phyloP scores from a whole-genome alignment of 53 echinoderm and acorn worm species.

The Glandiceps talaboti region DNA sequence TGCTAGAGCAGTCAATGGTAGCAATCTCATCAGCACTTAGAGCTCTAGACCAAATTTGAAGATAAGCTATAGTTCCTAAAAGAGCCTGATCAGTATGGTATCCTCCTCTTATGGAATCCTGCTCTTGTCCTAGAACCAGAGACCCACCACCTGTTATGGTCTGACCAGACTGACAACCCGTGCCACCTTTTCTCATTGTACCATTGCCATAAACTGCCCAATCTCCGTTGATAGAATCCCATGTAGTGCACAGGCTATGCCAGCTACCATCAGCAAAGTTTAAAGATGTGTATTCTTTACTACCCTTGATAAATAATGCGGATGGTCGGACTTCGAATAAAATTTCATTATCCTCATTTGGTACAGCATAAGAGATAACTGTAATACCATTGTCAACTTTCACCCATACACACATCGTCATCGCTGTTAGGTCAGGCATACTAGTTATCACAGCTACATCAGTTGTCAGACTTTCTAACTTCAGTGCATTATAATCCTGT shows the following conservation, averaged over 20 bases:
- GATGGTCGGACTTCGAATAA: not conserved
- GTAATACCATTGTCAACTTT: not conserved
- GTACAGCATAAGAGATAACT: not conserved
- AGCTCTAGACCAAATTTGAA: not conserved
- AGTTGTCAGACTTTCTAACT: not conserved
- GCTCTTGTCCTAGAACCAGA: not conserved
- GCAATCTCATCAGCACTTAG: not conserved
- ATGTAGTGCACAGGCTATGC: not conserved
- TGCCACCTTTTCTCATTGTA: not conserved
- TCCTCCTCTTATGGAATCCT: not conserved
- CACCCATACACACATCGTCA: not conserved
- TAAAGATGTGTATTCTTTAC: not conserved
- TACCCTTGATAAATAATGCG: not conserved
- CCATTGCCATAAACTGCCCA: not conserved
- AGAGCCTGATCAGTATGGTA: not conserved
- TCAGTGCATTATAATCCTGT: too few species aligned
- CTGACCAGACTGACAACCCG: not conserved
- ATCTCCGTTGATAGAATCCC: not conserved
- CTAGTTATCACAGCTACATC: not conserved
- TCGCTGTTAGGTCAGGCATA: not conserved
- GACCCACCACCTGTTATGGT: not conserved
- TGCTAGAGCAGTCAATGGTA: not conserved
- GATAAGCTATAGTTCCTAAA: not conserved
- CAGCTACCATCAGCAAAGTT: not conserved
- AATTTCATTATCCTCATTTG: not conserved